A percentile compares a stretch with the other conserved stretches of the same genome.
phyloP scores from a whole-genome alignment of 1,140 invertebrate genomes.

The Cheumatopsyche charites region DNA sequence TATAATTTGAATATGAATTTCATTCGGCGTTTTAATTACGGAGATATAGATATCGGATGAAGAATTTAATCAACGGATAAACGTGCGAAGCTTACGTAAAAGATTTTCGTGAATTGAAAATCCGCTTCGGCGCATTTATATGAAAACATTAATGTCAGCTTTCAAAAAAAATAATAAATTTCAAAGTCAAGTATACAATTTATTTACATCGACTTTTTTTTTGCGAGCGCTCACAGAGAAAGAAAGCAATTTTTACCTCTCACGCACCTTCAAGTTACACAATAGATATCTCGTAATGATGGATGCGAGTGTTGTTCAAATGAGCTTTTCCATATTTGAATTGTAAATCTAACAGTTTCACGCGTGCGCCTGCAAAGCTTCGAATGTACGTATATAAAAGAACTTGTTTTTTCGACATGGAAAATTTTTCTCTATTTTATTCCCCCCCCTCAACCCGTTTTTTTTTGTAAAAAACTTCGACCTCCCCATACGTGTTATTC shows the following conservation, averaged over 20 bases:
- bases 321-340: constrained; percentile 28
- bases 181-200: background rate
- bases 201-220: constrained; percentile 1
- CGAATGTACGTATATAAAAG: too few species aligned
- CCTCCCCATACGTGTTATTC: constrained; percentile 11
- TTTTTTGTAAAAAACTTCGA: background rate
- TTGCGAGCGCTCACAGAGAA: too few species aligned
- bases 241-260: background rate
- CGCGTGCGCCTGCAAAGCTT: background rate
- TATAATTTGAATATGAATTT: too few species aligned
- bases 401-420: constrained; percentile 17
- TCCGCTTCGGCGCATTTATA: too few species aligned
- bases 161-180: too few species aligned
- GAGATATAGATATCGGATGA: too few species aligned
- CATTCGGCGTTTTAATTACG: too few species aligned
- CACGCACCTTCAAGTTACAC: constrained; percentile 19
- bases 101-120: too few species aligned
- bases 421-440: constrained; percentile 4
- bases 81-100: too few species aligned
- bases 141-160: too few species aligned
- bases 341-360: constrained; percentile 31
- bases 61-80: too few species aligned
- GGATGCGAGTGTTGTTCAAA: constrained; percentile 29
- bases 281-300: constrained; percentile 28
- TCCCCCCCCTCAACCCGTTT: background rate